A percentile compares a stretch with the other conserved stretches of the same genome.
These are phyloP conservation scores for Drosophila paracracens DNA, from an alignment of 2,888 invertebrate species.

Conservation along the genomic window DNA sequence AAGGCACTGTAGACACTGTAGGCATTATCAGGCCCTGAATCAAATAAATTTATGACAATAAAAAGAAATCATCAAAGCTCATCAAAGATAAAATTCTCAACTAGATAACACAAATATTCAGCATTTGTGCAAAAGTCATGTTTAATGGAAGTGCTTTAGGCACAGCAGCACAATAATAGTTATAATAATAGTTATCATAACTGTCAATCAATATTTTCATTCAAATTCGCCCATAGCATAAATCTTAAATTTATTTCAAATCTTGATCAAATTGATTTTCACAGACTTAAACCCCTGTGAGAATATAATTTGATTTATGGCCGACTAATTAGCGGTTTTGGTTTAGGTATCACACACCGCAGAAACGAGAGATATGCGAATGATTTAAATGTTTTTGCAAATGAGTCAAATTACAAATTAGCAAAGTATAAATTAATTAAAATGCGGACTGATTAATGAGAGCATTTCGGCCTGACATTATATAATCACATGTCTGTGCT, in stretches of 20 bases:
- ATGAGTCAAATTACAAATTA: conserved; percentile 56
- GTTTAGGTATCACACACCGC: background rate
- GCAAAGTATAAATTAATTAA: conserved; percentile 60
- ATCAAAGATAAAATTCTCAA: background rate
- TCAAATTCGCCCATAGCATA: background rate
- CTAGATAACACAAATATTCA: background rate
- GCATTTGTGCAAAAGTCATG: background rate
- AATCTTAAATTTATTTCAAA: background rate
- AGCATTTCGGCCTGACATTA: conserved; percentile 31
- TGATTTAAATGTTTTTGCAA: conserved; percentile 22
- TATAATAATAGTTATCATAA: background rate
- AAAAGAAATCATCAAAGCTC: background rate
- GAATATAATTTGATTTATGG: conserved; percentile 26
- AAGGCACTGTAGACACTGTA: background rate
- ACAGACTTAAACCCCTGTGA: background rate
- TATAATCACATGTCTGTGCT: conserved; percentile 11
- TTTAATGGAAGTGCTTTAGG: background rate
- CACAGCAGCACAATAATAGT: background rate
- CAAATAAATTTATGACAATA: background rate
- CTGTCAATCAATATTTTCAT: background rate
- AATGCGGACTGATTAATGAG: conserved; percentile 38
- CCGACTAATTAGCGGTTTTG: conserved; percentile 55
- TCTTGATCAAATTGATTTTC: background rate
- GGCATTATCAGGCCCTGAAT: background rate
- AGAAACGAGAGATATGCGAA: background rate